Evolutionary conservation across 53 echinoderm and acorn worm species (phyloP).

Genomic region (Henricia sp.): DNA sequence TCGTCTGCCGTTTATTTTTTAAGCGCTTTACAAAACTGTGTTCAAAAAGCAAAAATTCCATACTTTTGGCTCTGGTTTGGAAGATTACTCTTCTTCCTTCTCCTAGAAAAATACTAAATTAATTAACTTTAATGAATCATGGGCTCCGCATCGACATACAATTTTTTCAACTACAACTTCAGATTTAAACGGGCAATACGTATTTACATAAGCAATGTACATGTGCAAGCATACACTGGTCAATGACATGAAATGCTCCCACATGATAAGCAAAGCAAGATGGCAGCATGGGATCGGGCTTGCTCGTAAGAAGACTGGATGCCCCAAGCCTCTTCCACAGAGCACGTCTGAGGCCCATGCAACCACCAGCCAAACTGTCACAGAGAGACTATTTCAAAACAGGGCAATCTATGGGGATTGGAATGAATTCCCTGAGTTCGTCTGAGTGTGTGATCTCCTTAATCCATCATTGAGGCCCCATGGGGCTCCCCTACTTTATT

Average conservation of each 20-base stretch:
- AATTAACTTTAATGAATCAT: too few relatives aligned
- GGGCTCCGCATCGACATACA: too few relatives aligned
- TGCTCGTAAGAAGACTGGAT: slow-evolving; percentile 14
- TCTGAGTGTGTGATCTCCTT: not conserved
- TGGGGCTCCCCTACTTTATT: not conserved
- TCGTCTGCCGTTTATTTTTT: not conserved
- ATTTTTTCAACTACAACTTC: too few relatives aligned
- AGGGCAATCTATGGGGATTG: not conserved
- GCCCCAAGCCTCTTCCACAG: slow-evolving; percentile 28
- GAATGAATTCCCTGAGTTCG: not conserved
- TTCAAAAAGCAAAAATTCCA: not conserved
- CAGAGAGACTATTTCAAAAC: too few relatives aligned
- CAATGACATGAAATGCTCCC: too few relatives aligned
- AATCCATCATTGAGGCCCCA: not conserved
- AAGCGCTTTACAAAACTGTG: slow-evolving; percentile 22
- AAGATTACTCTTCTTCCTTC: too few relatives aligned
- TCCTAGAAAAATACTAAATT: too few relatives aligned
- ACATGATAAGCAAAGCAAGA: not conserved
- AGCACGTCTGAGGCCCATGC: not conserved
- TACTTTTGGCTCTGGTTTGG: too few relatives aligned
- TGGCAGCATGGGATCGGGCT: not conserved
- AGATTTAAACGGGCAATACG: too few relatives aligned
- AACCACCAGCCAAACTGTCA: not conserved
- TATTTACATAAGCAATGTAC: too few relatives aligned
- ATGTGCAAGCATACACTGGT: too few relatives aligned